Base-by-base conservation (phyloP, 2,797 vertebrate genomes). In the Pteronotus mesoamericanus region DNA sequence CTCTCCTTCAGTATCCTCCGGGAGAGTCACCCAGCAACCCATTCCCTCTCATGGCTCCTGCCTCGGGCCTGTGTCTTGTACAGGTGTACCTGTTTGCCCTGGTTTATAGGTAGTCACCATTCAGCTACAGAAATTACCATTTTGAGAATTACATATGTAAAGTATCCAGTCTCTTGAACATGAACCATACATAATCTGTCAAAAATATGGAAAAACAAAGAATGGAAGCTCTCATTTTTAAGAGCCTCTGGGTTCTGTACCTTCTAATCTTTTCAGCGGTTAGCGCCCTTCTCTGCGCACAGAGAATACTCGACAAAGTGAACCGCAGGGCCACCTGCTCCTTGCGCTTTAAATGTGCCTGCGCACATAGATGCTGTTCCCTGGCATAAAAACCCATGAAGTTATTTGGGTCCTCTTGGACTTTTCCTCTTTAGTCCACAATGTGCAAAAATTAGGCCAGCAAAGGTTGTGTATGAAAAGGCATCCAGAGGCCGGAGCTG, bases 271-370 rank as follows among this genome's bases (percentile, higher is more conserved):
- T 48, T 74, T 61, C 16, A 32, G 16, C 24, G 26, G 10, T 71
- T 26, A 53, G 21, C 39, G 10, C 2, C 29, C 10, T 55, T 72
- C 59, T 96, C 77, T 61, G 15, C 44, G 80, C 24, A 71, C 14
- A 87, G 29, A 29, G 46, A 83, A 57, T 6, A 26, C 21, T 37
- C 42, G n/a, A n/a, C n/a, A n/a, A n/a, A n/a, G n/a, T n/a, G n/a
- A n/a, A n/a, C n/a, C n/a, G n/a, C n/a, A n/a, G n/a, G 0, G 1
- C 32, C 46, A 0, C 48, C n/a, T n/a, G 12, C 11, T 26, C 9
- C 15, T 59, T 32, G 4, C 39, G 48, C 22, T 93, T 77, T 68
- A 71, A 71, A 85, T 19, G 51, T 18, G 2, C 19, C 16, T 19
- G 1, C 21, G 3, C 11, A 34, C 24, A 11, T 1, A 92, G 37